phyloP scores from a whole-genome alignment of 1,140 invertebrate genomes.

The Neodiprion fabricii region DNA sequence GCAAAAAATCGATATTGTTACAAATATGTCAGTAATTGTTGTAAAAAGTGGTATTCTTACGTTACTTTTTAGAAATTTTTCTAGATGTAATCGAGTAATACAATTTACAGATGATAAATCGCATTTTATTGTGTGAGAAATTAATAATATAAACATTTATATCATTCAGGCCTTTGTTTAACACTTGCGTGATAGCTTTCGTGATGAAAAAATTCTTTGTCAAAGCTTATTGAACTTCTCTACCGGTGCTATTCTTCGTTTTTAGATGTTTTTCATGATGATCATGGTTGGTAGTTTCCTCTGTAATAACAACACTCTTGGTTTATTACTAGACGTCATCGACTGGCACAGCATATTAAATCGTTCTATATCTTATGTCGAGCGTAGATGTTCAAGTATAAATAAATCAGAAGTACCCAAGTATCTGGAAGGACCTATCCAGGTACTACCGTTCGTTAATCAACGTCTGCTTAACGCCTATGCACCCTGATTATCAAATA shows the following conservation, averaged over 20 bases:
- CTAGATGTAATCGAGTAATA: no score
- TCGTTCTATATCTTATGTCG: slow-evolving; percentile 41
- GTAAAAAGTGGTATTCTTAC: not conserved
- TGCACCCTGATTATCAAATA: not conserved
- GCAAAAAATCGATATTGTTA: no score
- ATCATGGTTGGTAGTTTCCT: slow-evolving; percentile 52
- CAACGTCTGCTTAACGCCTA: not conserved
- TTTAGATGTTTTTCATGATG: slow-evolving; percentile 55
- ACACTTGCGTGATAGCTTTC: no score
- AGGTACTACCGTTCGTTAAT: slow-evolving; percentile 37
- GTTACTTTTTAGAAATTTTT: not conserved
- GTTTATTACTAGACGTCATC: slow-evolving; percentile 48
- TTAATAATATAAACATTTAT: no score
- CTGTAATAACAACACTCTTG: slow-evolving; percentile 50
- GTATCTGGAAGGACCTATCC: slow-evolving; percentile 49
- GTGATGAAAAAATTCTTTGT: not conserved
- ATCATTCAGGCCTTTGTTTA: no score
- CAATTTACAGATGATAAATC: no score
- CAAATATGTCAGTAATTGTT: no score
- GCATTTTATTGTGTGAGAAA: no score
- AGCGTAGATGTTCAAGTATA: slow-evolving; percentile 34
- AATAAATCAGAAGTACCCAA: slow-evolving; percentile 41
- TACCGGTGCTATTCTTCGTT: slow-evolving; percentile 35
- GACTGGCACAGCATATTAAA: slow-evolving; percentile 42
- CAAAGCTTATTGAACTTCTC: not conserved